A percentile compares a stretch with the other conserved stretches of the same genome.
Conservation (phyloP, 2,113 vertebrate genomes). For the Corapipo altera region DNA sequence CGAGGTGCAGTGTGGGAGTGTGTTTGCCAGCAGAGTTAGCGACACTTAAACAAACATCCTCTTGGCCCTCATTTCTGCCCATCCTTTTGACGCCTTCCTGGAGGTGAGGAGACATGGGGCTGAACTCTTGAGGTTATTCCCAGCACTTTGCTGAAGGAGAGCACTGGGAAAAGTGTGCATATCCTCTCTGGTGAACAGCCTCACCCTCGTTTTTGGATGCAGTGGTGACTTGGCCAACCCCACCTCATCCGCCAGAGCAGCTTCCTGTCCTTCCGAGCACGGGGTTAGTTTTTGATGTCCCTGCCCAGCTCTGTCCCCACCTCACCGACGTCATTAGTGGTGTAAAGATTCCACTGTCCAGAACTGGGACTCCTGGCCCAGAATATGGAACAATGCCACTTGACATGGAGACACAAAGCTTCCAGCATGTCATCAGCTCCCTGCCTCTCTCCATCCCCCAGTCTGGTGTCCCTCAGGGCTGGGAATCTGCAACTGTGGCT, state of each 20-base stretch:
- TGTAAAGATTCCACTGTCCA: background rate
- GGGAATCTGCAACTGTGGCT: background rate
- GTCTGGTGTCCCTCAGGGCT: background rate
- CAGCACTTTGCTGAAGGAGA: background rate
- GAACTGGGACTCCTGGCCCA: background rate
- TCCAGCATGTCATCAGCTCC: background rate
- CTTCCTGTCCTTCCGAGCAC: background rate
- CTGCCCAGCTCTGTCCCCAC: background rate
- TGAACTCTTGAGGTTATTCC: slow-evolving; percentile 29
- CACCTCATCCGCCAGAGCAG: background rate
- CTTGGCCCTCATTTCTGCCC: slow-evolving; percentile 25
- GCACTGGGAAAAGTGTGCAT: slow-evolving; percentile 4
- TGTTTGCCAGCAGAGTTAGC: background rate
- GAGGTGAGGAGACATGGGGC: background rate
- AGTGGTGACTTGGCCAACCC: background rate
- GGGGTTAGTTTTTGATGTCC: background rate
- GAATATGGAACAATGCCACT: background rate
- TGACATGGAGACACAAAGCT: background rate
- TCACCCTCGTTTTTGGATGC: background rate
- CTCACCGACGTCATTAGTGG: background rate
- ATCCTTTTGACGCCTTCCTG: slow-evolving; percentile 64
- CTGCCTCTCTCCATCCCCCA: background rate
- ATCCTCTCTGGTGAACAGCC: slow-evolving; percentile 19
- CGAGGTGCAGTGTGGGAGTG: background rate
- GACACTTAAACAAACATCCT: slow-evolving; percentile 56